Evolutionary conservation across 2,888 invertebrate species (phyloP).

Genomic region (Acanthosepion pharaonis): DNA sequence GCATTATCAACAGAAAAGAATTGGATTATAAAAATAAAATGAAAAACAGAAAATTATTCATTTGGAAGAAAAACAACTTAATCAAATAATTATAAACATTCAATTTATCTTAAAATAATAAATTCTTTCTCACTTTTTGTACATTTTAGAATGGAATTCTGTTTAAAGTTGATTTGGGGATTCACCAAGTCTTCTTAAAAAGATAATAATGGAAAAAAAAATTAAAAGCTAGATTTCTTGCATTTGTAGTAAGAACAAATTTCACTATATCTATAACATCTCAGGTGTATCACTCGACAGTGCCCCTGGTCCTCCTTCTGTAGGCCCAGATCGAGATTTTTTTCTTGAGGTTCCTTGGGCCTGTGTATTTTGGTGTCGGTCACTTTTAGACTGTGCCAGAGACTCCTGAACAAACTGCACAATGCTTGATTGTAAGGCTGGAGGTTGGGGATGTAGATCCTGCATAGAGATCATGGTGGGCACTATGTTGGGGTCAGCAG

Average conservation of each 20-base stretch:
- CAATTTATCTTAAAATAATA: background rate
- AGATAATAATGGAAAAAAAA: background rate
- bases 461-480: constrained; percentile 46
- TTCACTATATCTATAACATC: background rate
- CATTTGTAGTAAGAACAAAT: background rate
- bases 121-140: background rate
- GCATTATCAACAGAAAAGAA: too few relatives aligned
- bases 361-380: background rate
- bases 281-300: background rate
- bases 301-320: background rate
- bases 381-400: background rate
- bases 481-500: background rate
- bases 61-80: background rate
- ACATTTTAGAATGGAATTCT: background rate
- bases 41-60: too few relatives aligned
- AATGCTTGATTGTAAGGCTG: background rate
- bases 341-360: background rate
- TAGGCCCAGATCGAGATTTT: background rate
- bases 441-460: background rate
- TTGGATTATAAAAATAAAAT: too few relatives aligned
- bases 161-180: background rate
- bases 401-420: constrained; percentile 34
- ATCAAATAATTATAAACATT: background rate
- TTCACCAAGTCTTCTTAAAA: background rate
- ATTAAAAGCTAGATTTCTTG: background rate